These are phyloP conservation scores for Aepyceros melampus DNA, from an alignment of 2,113 vertebrate species.

Conservation along the genomic window DNA sequence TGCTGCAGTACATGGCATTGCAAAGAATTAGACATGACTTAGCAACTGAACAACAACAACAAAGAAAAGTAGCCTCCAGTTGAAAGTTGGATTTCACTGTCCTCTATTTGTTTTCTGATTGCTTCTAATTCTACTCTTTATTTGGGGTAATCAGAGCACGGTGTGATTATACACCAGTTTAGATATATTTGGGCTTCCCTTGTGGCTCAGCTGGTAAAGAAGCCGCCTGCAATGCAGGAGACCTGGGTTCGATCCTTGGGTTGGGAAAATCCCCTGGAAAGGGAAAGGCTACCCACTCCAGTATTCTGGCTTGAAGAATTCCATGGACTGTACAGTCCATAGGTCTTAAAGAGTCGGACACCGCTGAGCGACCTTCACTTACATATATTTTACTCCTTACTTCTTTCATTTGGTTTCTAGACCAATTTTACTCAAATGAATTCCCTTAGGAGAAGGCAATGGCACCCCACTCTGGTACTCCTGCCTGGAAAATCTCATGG, in stretches of 20 bases:
- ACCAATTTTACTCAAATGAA: neutral
- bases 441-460: too few species aligned
- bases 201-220: neutral
- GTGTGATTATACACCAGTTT: neutral
- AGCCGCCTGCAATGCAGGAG: neutral
- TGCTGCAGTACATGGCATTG: rapidly evolving
- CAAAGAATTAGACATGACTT: neutral
- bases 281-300: neutral
- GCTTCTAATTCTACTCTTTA: neutral
- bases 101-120: neutral
- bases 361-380: rapidly evolving
- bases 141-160: neutral
- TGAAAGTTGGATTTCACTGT: neutral
- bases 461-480: too few species aligned
- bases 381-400: neutral
- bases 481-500: too few species aligned
- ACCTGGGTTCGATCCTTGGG: neutral
- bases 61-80: neutral
- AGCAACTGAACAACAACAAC: neutral
- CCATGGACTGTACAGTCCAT: neutral
- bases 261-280: neutral
- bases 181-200: neutral
- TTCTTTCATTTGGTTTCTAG: neutral
- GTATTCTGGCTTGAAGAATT: neutral
- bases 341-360: neutral